Percentiles rank a stretch among this genome's conserved stretches.
phyloP scores from a whole-genome alignment of 2,113 vertebrate genomes.

The Leucopternis melanops region DNA sequence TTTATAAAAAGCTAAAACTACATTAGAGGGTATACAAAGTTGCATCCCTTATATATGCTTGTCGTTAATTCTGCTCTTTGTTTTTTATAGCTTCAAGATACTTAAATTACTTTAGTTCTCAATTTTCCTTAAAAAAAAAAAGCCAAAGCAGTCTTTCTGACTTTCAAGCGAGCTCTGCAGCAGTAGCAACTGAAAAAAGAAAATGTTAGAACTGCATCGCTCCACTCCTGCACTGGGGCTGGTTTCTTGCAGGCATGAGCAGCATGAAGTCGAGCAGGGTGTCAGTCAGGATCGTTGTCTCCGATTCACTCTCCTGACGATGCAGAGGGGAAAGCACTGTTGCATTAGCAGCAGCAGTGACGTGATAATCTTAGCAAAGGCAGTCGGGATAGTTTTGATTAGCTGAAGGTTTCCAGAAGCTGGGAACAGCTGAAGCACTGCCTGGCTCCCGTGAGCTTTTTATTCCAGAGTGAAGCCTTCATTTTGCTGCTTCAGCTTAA shows the following conservation, averaged over 20 bases:
- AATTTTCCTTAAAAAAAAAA: not conserved
- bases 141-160: no score
- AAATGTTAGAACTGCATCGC: rapidly evolving
- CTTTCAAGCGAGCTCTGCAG: not conserved
- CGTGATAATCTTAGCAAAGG: not conserved
- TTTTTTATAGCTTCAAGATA: not conserved
- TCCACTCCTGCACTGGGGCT: not conserved
- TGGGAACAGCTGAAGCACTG: not conserved
- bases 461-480: not conserved
- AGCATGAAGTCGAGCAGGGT: not conserved
- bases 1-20: not conserved
- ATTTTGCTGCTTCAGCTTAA: not conserved
- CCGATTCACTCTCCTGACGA: rapidly evolving
- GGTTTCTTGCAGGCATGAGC: not conserved
- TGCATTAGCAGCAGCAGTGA: no score
- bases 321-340: not conserved
- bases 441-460: no score
- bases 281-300: not conserved
- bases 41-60: not conserved
- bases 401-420: not conserved
- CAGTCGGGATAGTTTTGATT: not conserved
- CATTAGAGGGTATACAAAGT: rapidly evolving
- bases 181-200: not conserved
- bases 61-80: rapidly evolving
- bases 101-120: not conserved